Evolutionary conservation across 1,140 invertebrate genomes (phyloP), one percentile per base, ranked within the genome.

Genomic region (Zaprionus taronus): DNA sequence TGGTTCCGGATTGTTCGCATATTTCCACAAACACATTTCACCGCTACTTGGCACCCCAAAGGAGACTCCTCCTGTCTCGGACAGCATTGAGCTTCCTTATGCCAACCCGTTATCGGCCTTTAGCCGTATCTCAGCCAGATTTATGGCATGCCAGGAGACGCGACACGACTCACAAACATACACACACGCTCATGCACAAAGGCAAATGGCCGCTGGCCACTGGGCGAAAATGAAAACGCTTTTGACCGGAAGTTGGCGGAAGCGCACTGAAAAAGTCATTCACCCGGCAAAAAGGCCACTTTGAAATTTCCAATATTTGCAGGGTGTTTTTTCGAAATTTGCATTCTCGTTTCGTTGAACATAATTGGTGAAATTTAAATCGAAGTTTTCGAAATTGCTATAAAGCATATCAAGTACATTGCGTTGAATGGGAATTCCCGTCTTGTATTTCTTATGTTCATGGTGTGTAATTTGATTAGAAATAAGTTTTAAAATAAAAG

Each of bases 221-320:
- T 78, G 47, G 80, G 77, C 77, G 81, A 81, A 91, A 85, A 85
- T 90, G 85, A 90, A 90, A 91, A 91, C 75, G 79, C 49, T 87
- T 80, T 91, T 92, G 91, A 91, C 87, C 91, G 91, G 91, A 92
- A 91, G 80, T 73, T 76, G 73, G 73, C 79, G 85, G 83, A 92
- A 92, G 84, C 77, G 77, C 80, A 90, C 76, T 65, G 75, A 83
- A 90, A 85, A 81, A 92, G 91, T 92, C 91, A 92, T 92, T 92
- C 91, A 92, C 91, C 91, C 83, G 87, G 80, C 80, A 62, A 77
- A 85, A 86, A 89, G 74, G 77, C 65, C 72, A 56, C 62, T 80
- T 78, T 75, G 71, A 79, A 77, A 79, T 75, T 81, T 63, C 74
- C 72, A 77, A 83, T 82, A 80, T 72, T 55, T 76, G 71, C 73